Evolutionary conservation across 2,113 vertebrate genomes (phyloP), one percentile per base, ranked within the genome.

Genomic region (Gorsachius goisagi): DNA sequence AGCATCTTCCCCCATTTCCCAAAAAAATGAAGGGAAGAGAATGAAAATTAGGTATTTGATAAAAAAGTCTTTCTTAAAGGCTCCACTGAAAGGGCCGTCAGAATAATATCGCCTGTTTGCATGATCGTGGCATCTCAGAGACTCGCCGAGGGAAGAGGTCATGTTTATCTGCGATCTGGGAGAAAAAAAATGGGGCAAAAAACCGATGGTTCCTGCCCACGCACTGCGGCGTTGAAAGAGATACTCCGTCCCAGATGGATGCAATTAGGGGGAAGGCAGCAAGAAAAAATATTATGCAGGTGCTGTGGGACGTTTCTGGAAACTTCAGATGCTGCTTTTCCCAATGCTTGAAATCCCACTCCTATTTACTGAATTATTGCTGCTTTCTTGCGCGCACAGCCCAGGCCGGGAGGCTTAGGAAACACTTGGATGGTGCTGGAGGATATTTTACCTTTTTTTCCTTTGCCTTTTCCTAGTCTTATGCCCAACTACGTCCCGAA

Each of bases 281-380:
- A 30, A 86, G 80, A 23, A 73, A 78, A 94, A 94, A 84, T 84
- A 81, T 80, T 35, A 49, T 17, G 5, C 94, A 96, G 95, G 95
- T 95, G 94, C 95, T 71, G 63, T 10, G 75, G 85, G 91, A 94
- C 2, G 3, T 41, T n/a, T 45, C 76, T 86, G 83, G 89, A 89
- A 93, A 90, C 89, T 87, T 78, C 85, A 83, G 90, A 6, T 0
- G 0, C 74, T 35, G 92, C 58, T 95, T 88, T 92, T 95, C 92
- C 94, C 83, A 90, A 1, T 0, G 37, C 76, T 77, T 44, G 86
- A 66, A 77, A 28, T 63, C 64, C 71, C 21, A 6, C 49, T 85
- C 23, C n/a, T 12, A 3, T 22, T 71, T 23, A 23, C 52, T 63
- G 64, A 69, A 13, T 86, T 69, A 23, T 24, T 44, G 72, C 75